Evolutionary conservation across 1,140 invertebrate genomes (phyloP).

Genomic region (Latrodectus geometricus): DNA sequence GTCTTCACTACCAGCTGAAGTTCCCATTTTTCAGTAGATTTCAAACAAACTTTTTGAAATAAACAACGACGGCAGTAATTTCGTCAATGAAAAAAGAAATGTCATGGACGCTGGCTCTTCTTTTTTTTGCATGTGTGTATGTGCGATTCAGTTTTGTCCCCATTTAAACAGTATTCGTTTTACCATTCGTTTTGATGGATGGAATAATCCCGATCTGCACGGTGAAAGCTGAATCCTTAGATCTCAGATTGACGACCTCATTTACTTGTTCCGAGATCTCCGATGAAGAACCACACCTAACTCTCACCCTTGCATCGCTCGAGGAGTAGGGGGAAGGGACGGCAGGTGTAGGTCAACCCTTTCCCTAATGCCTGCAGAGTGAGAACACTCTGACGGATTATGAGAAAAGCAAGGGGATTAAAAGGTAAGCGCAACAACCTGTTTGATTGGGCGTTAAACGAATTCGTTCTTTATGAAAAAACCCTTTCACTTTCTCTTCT

Average conservation of each 20-base stretch:
- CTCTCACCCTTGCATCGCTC: slow-evolving; percentile 32
- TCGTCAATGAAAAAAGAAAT: no score
- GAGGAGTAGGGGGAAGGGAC: slow-evolving; percentile 12
- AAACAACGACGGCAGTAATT: no score
- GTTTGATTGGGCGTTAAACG: slow-evolving; percentile 1
- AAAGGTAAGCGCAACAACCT: neutral
- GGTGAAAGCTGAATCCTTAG: no score
- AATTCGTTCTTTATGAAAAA: neutral
- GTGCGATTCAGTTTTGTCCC: no score
- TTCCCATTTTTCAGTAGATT: no score
- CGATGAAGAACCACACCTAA: slow-evolving; percentile 36
- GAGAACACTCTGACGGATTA: neutral
- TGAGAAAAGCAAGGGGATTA: neutral
- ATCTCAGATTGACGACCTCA: slow-evolving; percentile 14
- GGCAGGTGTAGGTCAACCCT: slow-evolving; percentile 40
- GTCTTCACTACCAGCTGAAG: no score
- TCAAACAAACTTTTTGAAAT: no score
- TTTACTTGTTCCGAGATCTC: slow-evolving; percentile 15
- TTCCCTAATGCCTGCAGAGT: neutral
- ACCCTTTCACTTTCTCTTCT: neutral
- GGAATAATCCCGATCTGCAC: slow-evolving; percentile 7
- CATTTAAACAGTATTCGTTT: no score
- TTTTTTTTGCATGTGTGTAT: no score
- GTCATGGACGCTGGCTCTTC: no score
- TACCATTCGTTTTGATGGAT: neutral